Base-by-base conservation (phyloP, 2,113 vertebrate species). In the Acanthochromis polyacanthus region DNA sequence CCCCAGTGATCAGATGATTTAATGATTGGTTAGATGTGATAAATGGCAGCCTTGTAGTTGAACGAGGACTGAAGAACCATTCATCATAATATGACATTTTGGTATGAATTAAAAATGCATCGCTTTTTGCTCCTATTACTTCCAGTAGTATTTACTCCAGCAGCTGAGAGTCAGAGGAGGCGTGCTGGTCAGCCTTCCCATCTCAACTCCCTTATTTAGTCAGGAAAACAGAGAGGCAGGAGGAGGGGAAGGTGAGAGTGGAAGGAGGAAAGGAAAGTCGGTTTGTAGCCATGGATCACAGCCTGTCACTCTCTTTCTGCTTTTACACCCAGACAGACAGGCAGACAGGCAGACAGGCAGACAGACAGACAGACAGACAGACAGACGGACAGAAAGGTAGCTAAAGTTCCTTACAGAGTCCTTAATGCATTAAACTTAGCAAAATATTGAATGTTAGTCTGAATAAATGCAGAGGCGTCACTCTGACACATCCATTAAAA, bases 151-250 rank as follows among this genome's bases (percentile, higher is more conserved):
- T 78, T 82, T 71, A 80, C 68, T 67, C 55, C 59, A 79, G 81
- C 79, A 43, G 81, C 65, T 40, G 71, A 69, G 2, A 68, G 71
- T 4, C 36, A 68, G 55, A 70, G 84, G 68, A 73, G 71, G 85
- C 67, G 56, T 5, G 63, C 71, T 76, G 52, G 52, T 51, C 81
- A 63, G 77, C 68, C 79, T 82, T 75, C 74, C 40, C 40, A 68
- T 75, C 82, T 17, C 69, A 74, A 85, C 91, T 84, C 89, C 91
- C 93, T 89, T 94, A 93, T 95, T 95, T 94, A 95, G 92, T 79
- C 91, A 91, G 79, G 86, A 92, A 63, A 45, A 67, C 57, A 80
- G 32, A 65, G 63, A 58, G 64, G 57, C 28, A 59, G 58, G 67
- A 56, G 59, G 22, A 56, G 59, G 22, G 28, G 23, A 45, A 36